Evolutionary conservation across 1,140 invertebrate species (phyloP).

Genomic region (Archivesica marissinica): DNA sequence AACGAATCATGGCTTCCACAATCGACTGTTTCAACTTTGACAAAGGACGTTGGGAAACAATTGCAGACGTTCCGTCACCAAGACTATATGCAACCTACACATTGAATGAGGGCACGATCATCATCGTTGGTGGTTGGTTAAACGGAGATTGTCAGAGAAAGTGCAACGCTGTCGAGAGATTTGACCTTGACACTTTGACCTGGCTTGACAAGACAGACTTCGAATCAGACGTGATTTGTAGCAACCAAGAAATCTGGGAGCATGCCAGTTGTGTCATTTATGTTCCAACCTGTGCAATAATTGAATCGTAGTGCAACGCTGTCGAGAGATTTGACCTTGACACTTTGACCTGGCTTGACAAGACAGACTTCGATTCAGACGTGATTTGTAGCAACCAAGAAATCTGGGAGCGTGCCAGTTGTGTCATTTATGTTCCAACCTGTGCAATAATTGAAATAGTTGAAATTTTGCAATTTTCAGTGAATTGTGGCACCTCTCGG

Average conservation of each 20-base stretch:
- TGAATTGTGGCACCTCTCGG: too few species aligned
- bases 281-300: constrained; percentile 63
- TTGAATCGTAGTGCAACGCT: constrained; percentile 55
- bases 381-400: constrained; percentile 42
- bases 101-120: constrained; percentile 87
- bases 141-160: constrained; percentile 72
- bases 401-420: constrained; percentile 78
- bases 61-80: constrained; percentile 88
- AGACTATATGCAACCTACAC: constrained; percentile 89
- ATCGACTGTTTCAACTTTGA: constrained; percentile 89
- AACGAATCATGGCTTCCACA: constrained; percentile 86
- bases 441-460: constrained; percentile 34
- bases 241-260: constrained; percentile 73
- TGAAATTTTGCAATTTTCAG: too few species aligned
- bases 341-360: constrained; percentile 59
- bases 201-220: constrained; percentile 56
- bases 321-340: constrained; percentile 70
- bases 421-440: constrained; percentile 70
- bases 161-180: constrained; percentile 63
- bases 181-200: constrained; percentile 65
- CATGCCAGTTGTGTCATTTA: constrained; percentile 73
- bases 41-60: constrained; percentile 87
- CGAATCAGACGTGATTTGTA: constrained; percentile 9
- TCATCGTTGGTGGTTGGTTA: constrained; percentile 89
- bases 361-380: neutral